Base-by-base conservation (phyloP, 2,113 vertebrate genomes). In the Sitta europaea region DNA sequence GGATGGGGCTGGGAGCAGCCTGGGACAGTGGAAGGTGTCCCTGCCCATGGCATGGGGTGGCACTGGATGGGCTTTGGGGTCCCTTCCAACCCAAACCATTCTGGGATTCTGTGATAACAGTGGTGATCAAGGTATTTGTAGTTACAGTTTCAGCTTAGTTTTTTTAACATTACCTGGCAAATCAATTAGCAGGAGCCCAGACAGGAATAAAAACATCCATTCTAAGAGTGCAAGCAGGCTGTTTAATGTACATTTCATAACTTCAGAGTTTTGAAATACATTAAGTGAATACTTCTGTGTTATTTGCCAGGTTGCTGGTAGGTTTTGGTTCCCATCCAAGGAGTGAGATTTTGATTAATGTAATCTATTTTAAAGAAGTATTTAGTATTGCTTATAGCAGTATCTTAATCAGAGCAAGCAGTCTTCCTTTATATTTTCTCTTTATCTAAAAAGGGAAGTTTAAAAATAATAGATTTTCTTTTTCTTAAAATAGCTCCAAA, bases 1-100 rank as follows among this genome's bases (percentile, higher is more conserved):
- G 76, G 33, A 51, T 0, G 0, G 33, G 10, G 7, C 36, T 57
- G 20, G 77, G 29, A 42, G 29, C 29, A 9, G 0, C 24, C 25
- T 89, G 87, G 47, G 40, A 0, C 0, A 4, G 28, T 59, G 77
- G 68, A 2, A 67, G 16, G 6, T 74, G 70, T 75, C 40, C 54
- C 45, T 67, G 20, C 7, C 38, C 14, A 19, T 29, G 38, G 20
- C n/a, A 40, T 20, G 13, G 27, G 9, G 28, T 33, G 24, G 47
- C 0, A n/a, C 16, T 40, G 20, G 20, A 4, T 47, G 40, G 3
- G 11, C 24, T 47, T 19, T 54, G 2, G 4, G 6, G 6, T 54
- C 24, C 8, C 11, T 51, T 2, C 45, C 21, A 19, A 2, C 14
- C 31, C 54, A 75, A 31, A 54, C 21, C 40, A 11, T 4, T 35